Conservation (phyloP, 2,113 vertebrate genomes). For the Microcebus lehilahytsara region DNA sequence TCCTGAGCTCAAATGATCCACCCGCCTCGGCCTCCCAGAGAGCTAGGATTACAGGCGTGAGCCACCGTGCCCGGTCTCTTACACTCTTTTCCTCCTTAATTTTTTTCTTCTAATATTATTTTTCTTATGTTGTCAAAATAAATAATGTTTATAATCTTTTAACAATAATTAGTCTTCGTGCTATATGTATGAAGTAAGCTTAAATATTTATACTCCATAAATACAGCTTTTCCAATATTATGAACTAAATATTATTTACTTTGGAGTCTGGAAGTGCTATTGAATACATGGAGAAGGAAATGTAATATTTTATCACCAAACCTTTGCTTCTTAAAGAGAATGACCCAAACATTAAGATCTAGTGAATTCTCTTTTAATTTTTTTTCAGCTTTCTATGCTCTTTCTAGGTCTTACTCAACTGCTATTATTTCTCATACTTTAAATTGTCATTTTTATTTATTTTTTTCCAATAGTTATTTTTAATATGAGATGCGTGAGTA, state of each 20-base stretch:
- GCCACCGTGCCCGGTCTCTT: no score
- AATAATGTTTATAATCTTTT: neutral
- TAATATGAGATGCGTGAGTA: neutral
- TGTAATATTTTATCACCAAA: neutral
- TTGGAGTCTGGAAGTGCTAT: neutral
- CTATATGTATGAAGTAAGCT: neutral
- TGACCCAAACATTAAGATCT: neutral
- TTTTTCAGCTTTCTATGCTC: neutral
- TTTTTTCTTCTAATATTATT: neutral
- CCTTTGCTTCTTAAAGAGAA: neutral
- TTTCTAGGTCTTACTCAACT: neutral
- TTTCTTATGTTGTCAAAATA: slow-evolving; percentile 1
- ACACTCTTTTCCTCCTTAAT: neutral
- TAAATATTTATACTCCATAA: neutral
- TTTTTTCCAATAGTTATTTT: neutral
- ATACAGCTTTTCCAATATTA: neutral
- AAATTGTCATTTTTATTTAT: neutral
- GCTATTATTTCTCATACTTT: neutral
- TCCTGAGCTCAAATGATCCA: no score
- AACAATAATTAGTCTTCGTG: neutral
- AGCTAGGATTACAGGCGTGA: no score
- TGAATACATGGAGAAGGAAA: neutral
- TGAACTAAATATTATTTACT: slow-evolving; percentile 32
- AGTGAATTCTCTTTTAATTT: neutral
- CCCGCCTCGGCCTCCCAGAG: no score